phyloP scores from a whole-genome alignment of 2,888 invertebrate species.

The Chrysolina oricalcia region DNA sequence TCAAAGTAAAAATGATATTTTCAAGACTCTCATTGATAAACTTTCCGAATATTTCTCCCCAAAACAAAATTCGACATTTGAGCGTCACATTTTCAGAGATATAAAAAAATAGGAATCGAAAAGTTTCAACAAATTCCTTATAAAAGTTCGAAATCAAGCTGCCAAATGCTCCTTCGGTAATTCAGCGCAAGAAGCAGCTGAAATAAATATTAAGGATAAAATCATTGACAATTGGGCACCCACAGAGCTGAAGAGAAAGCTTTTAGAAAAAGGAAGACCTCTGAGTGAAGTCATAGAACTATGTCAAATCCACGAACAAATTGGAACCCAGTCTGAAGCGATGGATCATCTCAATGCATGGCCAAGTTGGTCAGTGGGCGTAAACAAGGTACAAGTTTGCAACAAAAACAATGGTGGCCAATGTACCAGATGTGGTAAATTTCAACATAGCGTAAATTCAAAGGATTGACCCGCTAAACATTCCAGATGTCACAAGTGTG shows the following conservation, averaged over 20 bases:
- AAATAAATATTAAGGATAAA: too few relatives aligned
- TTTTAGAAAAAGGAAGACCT: slow-evolving; percentile 55
- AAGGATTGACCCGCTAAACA: slow-evolving; percentile 40
- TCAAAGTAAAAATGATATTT: too few relatives aligned
- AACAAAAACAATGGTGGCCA: neutral
- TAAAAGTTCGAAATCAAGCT: too few relatives aligned
- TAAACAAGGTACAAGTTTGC: slow-evolving; percentile 29
- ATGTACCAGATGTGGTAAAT: slow-evolving; percentile 42
- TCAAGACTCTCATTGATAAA: too few relatives aligned
- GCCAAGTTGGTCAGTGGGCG: slow-evolving; percentile 21
- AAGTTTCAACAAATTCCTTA: too few relatives aligned
- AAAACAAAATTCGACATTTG: too few relatives aligned
- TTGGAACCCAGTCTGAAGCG: slow-evolving; percentile 42
- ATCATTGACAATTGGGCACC: too few relatives aligned
- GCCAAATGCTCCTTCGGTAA: too few relatives aligned
- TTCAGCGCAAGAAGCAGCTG: too few relatives aligned
- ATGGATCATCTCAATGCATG: slow-evolving; percentile 32
- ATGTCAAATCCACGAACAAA: slow-evolving; percentile 55
- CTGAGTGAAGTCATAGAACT: slow-evolving; percentile 56
- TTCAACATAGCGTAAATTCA: slow-evolving; percentile 9
- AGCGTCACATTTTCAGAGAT: too few relatives aligned
- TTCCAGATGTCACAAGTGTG: slow-evolving; percentile 46
- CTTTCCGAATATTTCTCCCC: too few relatives aligned
- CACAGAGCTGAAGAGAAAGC: slow-evolving; percentile 55
- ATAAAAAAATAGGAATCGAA: too few relatives aligned